Base-by-base conservation (phyloP, 2,888 invertebrate genomes). In the Drosophila ustulata region DNA sequence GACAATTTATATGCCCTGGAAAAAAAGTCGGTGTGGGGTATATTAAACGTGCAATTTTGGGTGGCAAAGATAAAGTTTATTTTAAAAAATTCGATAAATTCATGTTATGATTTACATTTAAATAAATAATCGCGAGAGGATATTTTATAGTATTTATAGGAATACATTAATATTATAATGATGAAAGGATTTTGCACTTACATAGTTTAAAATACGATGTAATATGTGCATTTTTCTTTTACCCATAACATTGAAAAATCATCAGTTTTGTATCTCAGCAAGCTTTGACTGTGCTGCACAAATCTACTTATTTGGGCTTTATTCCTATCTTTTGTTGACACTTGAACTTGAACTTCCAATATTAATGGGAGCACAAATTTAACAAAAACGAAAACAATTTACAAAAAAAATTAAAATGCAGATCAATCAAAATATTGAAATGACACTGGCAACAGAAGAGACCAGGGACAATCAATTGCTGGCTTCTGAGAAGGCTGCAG, bases 1-100 rank as follows among this genome's bases (percentile, higher is more conserved):
- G 32, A 30, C 32, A 56, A 1, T 34, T 11, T 34, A 4, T 2
- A 49, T 37, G 47, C 52, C 57, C 72, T 51, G 23, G 39, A 37
- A 45, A 13, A 3, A 0, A 0, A 3, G 0, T 4, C 1, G 2
- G 3, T 0, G 4, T 5, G 7, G 47, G 3, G 51, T 37, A 46
- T 56, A 9, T 28, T 28, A 28, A 28, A 28, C 18, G 28, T 5
- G 28, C 28, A 28, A 28, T 18, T 18, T 18, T 18, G 18, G 18
- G 28, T 28, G 28, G 28, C 28, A 28, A 28, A 28, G 28, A 5
- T 18, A 18, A 18, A 18, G 18, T 1, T 18, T 18, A 18, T 18
- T 18, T 18, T 18, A 18, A 18, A 18, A 18, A 18, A 18, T 18
- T 18, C 1, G 18, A 18, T 18, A 18, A 18, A 18, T 18, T 18